A percentile compares a stretch with the other conserved stretches of the same genome.
phyloP scores from a whole-genome alignment of 1,140 invertebrate genomes.

The Drosophila oshimai region DNA sequence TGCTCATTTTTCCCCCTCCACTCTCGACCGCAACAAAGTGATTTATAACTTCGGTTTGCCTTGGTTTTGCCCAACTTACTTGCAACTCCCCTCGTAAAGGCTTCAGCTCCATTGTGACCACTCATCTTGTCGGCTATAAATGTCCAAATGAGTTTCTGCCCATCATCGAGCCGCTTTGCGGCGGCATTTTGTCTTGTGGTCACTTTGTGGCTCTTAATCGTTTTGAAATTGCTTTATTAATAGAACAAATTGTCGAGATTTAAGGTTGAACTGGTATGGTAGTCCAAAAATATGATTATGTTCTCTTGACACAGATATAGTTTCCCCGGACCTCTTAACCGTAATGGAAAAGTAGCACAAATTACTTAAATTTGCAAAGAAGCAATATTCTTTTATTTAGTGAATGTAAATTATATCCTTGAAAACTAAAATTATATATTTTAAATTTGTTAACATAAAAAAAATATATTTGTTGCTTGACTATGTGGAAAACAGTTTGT shows the following conservation, averaged over 20 bases:
- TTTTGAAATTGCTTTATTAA: constrained; percentile 80
- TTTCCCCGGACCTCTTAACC: too few species aligned
- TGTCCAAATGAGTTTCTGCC: constrained; percentile 70
- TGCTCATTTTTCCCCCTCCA: background rate
- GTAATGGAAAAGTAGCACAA: too few species aligned
- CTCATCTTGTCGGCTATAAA: constrained; percentile 75
- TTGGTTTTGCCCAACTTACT: constrained; percentile 25
- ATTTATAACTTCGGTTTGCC: constrained; percentile 48
- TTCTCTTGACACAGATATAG: background rate
- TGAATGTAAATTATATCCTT: too few species aligned
- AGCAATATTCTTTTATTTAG: background rate
- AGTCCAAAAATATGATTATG: background rate
- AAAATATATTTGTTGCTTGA: too few species aligned
- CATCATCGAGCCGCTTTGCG: constrained; percentile 18
- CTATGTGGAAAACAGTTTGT: too few species aligned
- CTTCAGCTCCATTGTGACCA: constrained; percentile 57
- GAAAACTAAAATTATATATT: too few species aligned
- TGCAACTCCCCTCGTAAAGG: constrained; percentile 24
- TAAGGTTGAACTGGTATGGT: constrained; percentile 33
- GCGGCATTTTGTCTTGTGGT: constrained; percentile 43
- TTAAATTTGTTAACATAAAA: too few species aligned
- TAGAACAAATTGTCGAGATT: constrained; percentile 66
- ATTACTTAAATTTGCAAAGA: too few species aligned
- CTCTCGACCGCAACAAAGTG: constrained; percentile 48
- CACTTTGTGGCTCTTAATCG: constrained; percentile 70